phyloP scores from a whole-genome alignment of 64 coral and sea anemone species.

The Astreopora myriophthalma region DNA sequence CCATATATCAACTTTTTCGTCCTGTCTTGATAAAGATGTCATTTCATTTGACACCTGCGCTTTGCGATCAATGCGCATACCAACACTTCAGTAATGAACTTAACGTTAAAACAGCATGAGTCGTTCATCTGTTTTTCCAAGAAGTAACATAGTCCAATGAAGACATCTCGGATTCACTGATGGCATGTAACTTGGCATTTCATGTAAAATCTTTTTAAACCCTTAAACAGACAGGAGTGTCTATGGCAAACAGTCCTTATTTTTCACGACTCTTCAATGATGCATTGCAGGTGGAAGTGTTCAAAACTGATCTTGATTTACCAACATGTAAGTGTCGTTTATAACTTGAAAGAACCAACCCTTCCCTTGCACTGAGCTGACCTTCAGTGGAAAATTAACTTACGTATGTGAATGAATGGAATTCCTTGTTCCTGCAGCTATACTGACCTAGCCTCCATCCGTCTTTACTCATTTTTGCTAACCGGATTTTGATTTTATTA shows the following conservation, averaged over 20 bases:
- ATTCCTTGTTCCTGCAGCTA: too few relatives aligned
- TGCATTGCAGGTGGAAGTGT: not conserved
- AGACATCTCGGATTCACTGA: not conserved
- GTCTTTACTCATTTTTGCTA: too few relatives aligned
- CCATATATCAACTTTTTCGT: not conserved
- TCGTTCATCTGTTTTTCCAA: not conserved
- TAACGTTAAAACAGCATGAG: not conserved
- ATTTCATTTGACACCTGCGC: not conserved
- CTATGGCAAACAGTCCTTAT: not conserved
- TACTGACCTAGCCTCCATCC: too few relatives aligned
- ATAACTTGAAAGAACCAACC: not conserved
- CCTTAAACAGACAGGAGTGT: not conserved
- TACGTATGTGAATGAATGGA: not conserved
- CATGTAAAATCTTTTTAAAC: not conserved
- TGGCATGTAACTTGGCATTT: not conserved
- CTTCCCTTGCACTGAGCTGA: not conserved
- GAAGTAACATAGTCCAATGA: not conserved
- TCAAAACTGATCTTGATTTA: not conserved
- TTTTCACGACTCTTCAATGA: not conserved
- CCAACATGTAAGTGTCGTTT: not conserved
- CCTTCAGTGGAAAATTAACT: too few relatives aligned
- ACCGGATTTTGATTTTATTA: too few relatives aligned
- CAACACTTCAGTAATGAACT: not conserved
- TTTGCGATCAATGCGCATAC: not conserved
- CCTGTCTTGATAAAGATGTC: not conserved